Percentiles rank a stretch among this genome's conserved stretches.
phyloP scores from a whole-genome alignment of 2,113 vertebrate genomes.

The Willisornis vidua region DNA sequence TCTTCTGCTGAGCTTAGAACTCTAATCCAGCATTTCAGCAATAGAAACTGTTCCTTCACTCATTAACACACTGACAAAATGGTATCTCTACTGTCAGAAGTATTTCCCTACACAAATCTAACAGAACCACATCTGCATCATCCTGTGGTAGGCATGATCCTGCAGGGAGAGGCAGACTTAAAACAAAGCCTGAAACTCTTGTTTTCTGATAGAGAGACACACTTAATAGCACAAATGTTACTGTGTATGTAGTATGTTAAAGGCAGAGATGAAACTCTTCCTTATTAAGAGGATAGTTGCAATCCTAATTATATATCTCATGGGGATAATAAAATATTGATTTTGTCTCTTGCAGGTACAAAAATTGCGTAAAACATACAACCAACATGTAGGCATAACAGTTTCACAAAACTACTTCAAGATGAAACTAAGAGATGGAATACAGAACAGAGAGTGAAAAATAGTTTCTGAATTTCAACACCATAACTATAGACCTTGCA shows the following conservation, averaged over 20 bases:
- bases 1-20: neutral
- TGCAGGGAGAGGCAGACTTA: neutral
- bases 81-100: neutral
- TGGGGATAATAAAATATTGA: neutral
- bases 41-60: neutral
- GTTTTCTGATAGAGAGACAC: neutral
- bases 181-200: neutral
- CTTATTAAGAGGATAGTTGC: neutral
- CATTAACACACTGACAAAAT: neutral
- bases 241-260: neutral
- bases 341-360: neutral
- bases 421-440: neutral
- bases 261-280: neutral
- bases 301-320: neutral
- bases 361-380: neutral
- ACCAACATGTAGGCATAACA: neutral
- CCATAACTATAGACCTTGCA: neutral
- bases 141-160: neutral
- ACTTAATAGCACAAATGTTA: neutral
- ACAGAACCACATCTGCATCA: neutral
- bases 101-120: neutral
- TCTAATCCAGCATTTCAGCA: neutral
- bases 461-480: neutral
- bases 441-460: neutral
- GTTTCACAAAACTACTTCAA: neutral